A percentile compares a stretch with the other conserved stretches of the same genome.
phyloP scores from a whole-genome alignment of 2,113 vertebrate genomes.

The Hemichromis elongatus region DNA sequence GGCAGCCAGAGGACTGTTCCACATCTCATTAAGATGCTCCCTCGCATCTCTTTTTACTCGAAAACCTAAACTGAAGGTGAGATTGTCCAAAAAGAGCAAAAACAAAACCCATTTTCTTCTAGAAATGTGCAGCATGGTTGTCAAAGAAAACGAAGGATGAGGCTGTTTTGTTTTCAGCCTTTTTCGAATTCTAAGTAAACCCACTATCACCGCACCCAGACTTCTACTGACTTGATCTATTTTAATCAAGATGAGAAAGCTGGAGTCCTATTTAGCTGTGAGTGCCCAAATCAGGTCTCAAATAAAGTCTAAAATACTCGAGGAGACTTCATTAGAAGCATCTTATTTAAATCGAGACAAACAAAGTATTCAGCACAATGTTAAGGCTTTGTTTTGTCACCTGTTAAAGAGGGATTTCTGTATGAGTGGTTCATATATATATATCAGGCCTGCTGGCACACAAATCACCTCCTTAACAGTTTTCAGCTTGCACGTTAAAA shows the following conservation, averaged over 20 bases:
- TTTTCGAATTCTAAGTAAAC: not conserved
- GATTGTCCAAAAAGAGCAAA: not conserved
- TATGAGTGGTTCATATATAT: not conserved
- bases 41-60: slow-evolving; percentile 1
- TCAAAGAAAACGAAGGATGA: not conserved
- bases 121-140: not conserved
- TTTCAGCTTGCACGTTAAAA: not conserved
- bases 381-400: not conserved
- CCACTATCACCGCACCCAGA: not conserved
- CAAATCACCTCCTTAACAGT: not conserved
- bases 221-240: not conserved
- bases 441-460: not conserved
- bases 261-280: not conserved
- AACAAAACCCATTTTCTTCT: not conserved
- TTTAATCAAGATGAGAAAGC: not conserved
- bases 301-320: not conserved
- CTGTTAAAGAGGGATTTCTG: not conserved
- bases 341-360: not conserved
- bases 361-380: not conserved
- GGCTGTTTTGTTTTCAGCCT: not conserved
- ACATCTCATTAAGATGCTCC: slow-evolving; percentile 34
- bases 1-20: not conserved
- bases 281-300: not conserved
- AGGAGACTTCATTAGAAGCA: not conserved
- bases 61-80: slow-evolving; percentile 32